Evolutionary conservation across 2,113 vertebrate species (phyloP).

Genomic region (Pica pica): DNA sequence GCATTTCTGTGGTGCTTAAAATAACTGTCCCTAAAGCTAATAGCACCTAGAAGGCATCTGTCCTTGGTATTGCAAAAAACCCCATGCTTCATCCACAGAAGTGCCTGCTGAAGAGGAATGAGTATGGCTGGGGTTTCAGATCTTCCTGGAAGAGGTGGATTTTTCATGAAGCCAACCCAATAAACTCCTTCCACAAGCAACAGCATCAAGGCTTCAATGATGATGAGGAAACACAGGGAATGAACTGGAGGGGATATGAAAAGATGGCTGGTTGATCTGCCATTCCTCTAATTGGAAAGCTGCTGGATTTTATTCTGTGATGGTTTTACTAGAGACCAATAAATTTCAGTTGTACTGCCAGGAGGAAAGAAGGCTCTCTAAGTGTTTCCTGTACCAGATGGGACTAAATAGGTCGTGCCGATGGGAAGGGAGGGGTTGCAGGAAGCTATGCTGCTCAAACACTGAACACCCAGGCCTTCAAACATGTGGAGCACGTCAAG

Average conservation of each 20-base stretch:
- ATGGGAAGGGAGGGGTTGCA: background rate
- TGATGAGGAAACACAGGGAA: background rate
- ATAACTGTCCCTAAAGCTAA: background rate
- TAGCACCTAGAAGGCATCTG: background rate
- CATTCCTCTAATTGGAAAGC: background rate
- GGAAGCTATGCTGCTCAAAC: background rate
- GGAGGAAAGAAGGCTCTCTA: background rate
- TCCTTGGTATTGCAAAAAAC: background rate
- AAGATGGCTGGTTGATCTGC: background rate
- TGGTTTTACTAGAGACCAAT: background rate
- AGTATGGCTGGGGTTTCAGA: background rate
- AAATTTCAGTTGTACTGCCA: background rate
- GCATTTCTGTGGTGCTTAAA: background rate
- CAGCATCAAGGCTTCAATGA: background rate
- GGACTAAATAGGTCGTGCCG: background rate
- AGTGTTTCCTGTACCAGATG: background rate
- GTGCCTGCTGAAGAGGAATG: background rate
- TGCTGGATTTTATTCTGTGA: background rate
- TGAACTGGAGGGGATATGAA: background rate
- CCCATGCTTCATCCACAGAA: background rate
- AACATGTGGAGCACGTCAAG: fast-evolving
- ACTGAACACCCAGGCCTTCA: background rate
- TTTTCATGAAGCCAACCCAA: background rate
- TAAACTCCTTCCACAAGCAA: background rate
- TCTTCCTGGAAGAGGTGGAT: background rate